Base-by-base conservation (phyloP, 2,888 invertebrate species). In the Linnaemya vulpina region DNA sequence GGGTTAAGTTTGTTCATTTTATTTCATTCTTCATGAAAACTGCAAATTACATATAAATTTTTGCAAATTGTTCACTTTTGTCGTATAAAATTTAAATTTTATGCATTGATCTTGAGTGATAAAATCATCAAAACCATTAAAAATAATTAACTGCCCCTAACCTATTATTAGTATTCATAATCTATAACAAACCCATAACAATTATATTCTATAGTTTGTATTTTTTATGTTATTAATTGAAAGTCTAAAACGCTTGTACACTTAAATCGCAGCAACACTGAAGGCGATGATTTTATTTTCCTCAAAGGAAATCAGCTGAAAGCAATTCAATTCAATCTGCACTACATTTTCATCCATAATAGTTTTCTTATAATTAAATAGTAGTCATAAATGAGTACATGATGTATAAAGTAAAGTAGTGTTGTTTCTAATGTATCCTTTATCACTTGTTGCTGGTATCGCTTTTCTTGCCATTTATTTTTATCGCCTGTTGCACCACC, bases 351-450 rank as follows among this genome's bases (percentile, higher is more conserved):
- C 25, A 30, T 65, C 25, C 25, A 30, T 30, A 20, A 58, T 38
- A 15, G 11, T 22, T 60, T 35, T 38, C 22, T 62, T 38, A n/a
- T 38, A 74, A 62, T 62, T 38, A 62, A 62, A 5, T 30, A 9
- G 1, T 25, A 30, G 43, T 10, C 8, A 5, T 0, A 7, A 40
- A 43, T 53, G 43, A 43, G 43, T 65, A 53, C 10, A 17, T 55
- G 25, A 20, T n/a, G n/a, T n/a, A 51, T 17, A 30, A 46, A 63
- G 2, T n/a, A 15, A 11, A 38, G 25, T 62, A 15, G 30, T 35
- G 60, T 35, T n/a, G 11, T 13, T 63, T 38, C 22, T 60, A 75
- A 82, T 71, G 49, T 60, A 71, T 82, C 76, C 78, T 78, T 83
- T 74, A 70, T 15, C 83, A 74, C 82, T 77, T 76, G 55, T 76